Percentiles rank a stretch among this genome's conserved stretches.
Evolutionary conservation across 2,888 invertebrate genomes (phyloP).

Genomic region (Cryptops parisi): DNA sequence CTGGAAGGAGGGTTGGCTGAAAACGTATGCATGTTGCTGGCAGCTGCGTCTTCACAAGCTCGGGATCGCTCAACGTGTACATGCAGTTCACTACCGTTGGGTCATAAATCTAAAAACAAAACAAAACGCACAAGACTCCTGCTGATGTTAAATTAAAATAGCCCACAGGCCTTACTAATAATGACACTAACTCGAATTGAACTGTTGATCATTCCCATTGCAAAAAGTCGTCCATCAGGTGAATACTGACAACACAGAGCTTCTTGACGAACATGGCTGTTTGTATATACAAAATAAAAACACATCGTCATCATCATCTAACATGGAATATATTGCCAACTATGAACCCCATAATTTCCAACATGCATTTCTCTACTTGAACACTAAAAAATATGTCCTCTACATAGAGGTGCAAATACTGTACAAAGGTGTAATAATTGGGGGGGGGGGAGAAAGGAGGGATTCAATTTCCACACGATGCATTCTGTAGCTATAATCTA

Average conservation of each 20-base stretch:
- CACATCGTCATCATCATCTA: no score
- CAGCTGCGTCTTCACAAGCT: slow-evolving; percentile 5
- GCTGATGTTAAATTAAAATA: not conserved
- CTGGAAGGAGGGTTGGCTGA: slow-evolving; percentile 2
- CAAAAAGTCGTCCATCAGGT: slow-evolving; percentile 10
- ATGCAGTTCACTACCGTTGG: slow-evolving; percentile 10
- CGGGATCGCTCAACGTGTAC: not conserved
- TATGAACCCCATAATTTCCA: no score
- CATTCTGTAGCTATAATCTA: no score
- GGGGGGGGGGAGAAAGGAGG: no score
- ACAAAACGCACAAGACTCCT: not conserved
- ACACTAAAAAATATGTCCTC: no score
- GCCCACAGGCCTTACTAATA: not conserved
- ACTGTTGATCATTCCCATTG: slow-evolving; percentile 5
- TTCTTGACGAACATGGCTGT: slow-evolving; percentile 5
- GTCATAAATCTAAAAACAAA: slow-evolving; percentile 10
- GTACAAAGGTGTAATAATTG: no score
- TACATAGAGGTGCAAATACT: no score
- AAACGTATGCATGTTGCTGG: slow-evolving; percentile 9
- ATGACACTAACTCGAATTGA: slow-evolving; percentile 3
- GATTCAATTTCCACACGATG: no score
- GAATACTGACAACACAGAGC: slow-evolving; percentile 6
- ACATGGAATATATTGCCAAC: no score
- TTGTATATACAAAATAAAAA: no score
- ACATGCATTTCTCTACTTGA: no score